Conservation (phyloP, 1,140 invertebrate genomes). For the Bombus turneri region DNA sequence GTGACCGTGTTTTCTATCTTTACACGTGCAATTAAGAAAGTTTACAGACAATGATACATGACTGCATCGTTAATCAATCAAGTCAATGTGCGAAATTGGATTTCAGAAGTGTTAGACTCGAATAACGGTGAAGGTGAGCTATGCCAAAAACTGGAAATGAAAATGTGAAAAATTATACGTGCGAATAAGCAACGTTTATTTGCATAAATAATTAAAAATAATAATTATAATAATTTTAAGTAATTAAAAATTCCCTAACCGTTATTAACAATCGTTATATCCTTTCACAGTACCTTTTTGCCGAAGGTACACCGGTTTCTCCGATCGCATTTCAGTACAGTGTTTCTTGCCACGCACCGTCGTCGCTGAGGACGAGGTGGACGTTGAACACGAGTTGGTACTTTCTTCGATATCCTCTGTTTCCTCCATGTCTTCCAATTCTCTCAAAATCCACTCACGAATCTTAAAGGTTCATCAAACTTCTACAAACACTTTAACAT, state of each 20-base stretch:
- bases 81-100: background rate
- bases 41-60: background rate
- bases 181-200: background rate
- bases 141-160: background rate
- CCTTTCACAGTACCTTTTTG: conserved; percentile 69
- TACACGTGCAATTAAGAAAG: background rate
- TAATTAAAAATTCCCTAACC: background rate
- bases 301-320: conserved; percentile 72
- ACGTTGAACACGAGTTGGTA: conserved; percentile 12
- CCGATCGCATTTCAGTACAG: conserved; percentile 62
- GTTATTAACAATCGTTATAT: background rate
- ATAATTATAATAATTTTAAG: background rate
- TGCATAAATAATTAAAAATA: background rate
- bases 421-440: conserved; percentile 13
- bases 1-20: background rate
- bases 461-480: background rate
- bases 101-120: background rate
- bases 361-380: background rate
- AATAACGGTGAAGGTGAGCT: background rate
- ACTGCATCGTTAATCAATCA: background rate
- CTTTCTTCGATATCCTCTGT: conserved; percentile 18
- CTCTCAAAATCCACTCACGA: background rate
- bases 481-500: background rate
- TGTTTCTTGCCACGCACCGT: conserved; percentile 45
- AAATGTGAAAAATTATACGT: background rate